Evolutionary conservation across 2,797 vertebrate genomes (phyloP), one percentile per base, ranked within the genome.

Genomic region (Pelochelys cantorii): DNA sequence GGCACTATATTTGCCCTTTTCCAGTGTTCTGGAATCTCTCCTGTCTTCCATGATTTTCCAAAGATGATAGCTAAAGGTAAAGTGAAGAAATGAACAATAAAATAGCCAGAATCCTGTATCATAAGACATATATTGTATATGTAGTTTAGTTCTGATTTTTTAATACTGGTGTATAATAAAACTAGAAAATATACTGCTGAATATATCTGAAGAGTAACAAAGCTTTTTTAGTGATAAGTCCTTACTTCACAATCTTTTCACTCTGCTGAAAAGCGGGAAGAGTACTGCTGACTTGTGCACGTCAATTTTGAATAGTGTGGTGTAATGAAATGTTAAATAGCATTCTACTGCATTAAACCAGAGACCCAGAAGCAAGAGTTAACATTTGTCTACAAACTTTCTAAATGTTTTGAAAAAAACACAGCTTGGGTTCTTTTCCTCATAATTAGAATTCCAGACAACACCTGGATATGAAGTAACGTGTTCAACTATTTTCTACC

Each of bases 281-380:
- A 23, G 62, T 0, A 0, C 23, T 2, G 60, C 4, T 34, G 34
- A 84, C 56, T 29, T 55, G 53, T 37, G 57, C 14, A 27, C 29
- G 65, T 68, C n/a, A 68, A 34, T 68, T 34, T 68, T 68, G n/a
- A 5, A 17, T 20, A 34, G n/a, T 20, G 15, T 68, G 18, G n/a
- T 11, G 15, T 34, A 68, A 68, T 68, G 65, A 68, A 68, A 34
- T 68, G 9, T 68, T 8, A 68, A 68, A n/a, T 34, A 15, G n/a
- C 65, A 68, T 20, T 22, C 65, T 68, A 34, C 11, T 34, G n/a
- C 31, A 34, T 68, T 68, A 68, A 68, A 20, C 65, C 29, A 65
- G 5, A n/a, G 11, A 25, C 34, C 7, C 31, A 83, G 25, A 82
- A 42, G 4, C 53, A 56, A n/a, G 79, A 52, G 48, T 13, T 2